Base-by-base conservation (phyloP, 2,113 vertebrate genomes). In the Riparia riparia region DNA sequence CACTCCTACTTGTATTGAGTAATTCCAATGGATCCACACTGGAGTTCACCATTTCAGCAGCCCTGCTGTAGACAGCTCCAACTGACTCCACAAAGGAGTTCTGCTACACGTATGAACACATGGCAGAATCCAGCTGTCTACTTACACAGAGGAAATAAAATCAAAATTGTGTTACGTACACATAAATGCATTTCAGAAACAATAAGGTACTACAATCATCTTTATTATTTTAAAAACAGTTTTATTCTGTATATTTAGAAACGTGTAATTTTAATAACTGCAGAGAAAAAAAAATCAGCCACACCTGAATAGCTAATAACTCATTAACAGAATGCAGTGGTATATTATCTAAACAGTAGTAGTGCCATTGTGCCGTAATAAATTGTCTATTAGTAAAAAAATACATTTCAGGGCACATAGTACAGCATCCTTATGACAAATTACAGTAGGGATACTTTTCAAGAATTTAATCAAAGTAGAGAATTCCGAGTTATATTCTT, bases 341-440 rank as follows among this genome's bases (percentile, higher is more conserved):
- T 98, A 98, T 98, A 97, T 99, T 99, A 99, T 99, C 98, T 99
- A 99, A 99, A 99, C 98, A 99, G 98, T 99, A 99, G 98, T 97
- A 98, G 98, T 99, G 99, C 98, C 98, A 98, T 98, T 99, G 99
- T 99, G 99, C 99, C 99, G 95, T 99, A 99, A 99, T 99, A 99
- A 99, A 99, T 99, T 97, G 99, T 99, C 99, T 99, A 99, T 99
- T 99, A 99, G 99, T 99, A 99, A 98, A 99, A 99, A 99, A 99
- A 99, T 99, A 99, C 99, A 99, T 99, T 99, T 99, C 98, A 98
- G 99, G 99, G 99, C 99, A 99, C 99, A 98, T 98, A 98, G 98
- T 99, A 99, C 98, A 99, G 98, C 98, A 99, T 99, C 98, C 98
- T 99, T 99, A 99, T 99, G 99, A 99, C 99, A 99, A 99, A 99